These are phyloP conservation scores for Myathropa florea DNA, from an alignment of 2,888 invertebrate species.

Conservation along the genomic window DNA sequence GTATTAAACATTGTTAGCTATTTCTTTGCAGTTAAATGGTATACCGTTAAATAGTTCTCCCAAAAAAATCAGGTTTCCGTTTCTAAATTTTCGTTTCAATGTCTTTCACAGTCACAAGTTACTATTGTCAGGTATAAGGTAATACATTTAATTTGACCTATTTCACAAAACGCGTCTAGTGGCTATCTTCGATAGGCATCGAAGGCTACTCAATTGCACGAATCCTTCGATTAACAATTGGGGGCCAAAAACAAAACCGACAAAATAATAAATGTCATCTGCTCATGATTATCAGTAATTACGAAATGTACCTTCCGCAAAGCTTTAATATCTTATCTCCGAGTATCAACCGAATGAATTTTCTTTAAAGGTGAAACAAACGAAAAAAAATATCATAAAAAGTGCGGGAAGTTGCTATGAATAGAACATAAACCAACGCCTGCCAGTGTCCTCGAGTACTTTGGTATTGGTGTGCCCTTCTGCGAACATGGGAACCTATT, in stretches of 20 bases:
- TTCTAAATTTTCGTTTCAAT: no score
- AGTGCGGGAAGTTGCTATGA: slow-evolving; percentile 52
- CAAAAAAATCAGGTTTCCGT: no score
- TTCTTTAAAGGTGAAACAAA: slow-evolving; percentile 4
- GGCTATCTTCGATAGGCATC: background rate
- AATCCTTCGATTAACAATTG: slow-evolving; percentile 25
- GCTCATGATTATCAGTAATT: slow-evolving; percentile 49
- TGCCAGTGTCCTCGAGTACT: slow-evolving; percentile 20
- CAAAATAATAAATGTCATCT: slow-evolving; percentile 32
- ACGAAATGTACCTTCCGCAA: slow-evolving; percentile 13
- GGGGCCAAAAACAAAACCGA: background rate
- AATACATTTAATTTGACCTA: no score
- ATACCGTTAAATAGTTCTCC: no score
- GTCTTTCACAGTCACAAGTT: no score
- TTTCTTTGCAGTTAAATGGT: no score
- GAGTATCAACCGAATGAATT: slow-evolving; percentile 14
- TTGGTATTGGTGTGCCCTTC: slow-evolving; percentile 10
- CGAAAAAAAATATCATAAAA: slow-evolving; percentile 29
- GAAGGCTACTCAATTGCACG: background rate
- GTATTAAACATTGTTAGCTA: no score
- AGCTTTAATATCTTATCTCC: slow-evolving; percentile 8
- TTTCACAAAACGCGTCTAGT: background rate
- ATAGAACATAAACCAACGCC: slow-evolving; percentile 44
- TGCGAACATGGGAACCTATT: slow-evolving; percentile 41
- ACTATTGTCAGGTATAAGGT: no score